Percentiles rank a stretch among this genome's conserved stretches.
Conservation (phyloP, 1,140 invertebrate genomes). For the Hycleus phaleratus region DNA sequence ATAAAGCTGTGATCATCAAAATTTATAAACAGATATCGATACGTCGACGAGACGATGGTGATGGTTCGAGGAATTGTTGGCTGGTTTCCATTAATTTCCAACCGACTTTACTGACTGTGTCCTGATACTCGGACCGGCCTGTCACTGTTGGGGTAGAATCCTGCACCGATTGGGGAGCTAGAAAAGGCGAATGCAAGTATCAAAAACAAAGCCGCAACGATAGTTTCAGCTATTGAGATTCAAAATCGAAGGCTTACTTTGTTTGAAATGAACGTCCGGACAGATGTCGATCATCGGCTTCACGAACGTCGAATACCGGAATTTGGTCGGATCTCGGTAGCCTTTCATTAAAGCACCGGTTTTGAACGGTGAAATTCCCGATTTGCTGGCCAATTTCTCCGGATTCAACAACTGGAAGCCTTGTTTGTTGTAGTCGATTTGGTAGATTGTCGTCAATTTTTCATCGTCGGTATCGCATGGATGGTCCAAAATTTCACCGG, state of each 20-base stretch:
- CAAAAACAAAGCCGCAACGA: too few relatives aligned
- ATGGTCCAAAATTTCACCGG: conserved; percentile 49
- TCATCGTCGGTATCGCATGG: conserved; percentile 49
- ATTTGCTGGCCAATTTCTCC: conserved; percentile 17
- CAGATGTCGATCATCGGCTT: conserved; percentile 40
- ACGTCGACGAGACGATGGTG: conserved; percentile 48
- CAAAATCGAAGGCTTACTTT: conserved; percentile 29
- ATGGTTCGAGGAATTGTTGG: conserved; percentile 51
- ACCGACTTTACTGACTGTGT: conserved; percentile 49
- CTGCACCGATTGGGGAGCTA: conserved; percentile 43
- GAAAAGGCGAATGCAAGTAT: neutral
- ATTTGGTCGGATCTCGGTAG: conserved; percentile 43
- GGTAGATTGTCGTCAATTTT: conserved; percentile 52
- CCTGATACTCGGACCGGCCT: conserved; percentile 52
- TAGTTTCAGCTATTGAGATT: too few relatives aligned
- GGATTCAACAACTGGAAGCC: conserved; percentile 38
- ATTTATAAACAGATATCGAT: conserved; percentile 43
- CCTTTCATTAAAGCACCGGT: conserved; percentile 25
- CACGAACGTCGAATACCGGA: conserved; percentile 38
- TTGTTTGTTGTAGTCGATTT: conserved; percentile 50
- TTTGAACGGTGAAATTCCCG: too few relatives aligned
- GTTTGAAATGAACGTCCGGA: conserved; percentile 33
- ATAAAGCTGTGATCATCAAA: neutral
- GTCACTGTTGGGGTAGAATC: conserved; percentile 43
- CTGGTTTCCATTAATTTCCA: conserved; percentile 49